Evolutionary conservation across 2,113 vertebrate species (phyloP), one percentile per base, ranked within the genome.

Genomic region (Pongo pygmaeus): DNA sequence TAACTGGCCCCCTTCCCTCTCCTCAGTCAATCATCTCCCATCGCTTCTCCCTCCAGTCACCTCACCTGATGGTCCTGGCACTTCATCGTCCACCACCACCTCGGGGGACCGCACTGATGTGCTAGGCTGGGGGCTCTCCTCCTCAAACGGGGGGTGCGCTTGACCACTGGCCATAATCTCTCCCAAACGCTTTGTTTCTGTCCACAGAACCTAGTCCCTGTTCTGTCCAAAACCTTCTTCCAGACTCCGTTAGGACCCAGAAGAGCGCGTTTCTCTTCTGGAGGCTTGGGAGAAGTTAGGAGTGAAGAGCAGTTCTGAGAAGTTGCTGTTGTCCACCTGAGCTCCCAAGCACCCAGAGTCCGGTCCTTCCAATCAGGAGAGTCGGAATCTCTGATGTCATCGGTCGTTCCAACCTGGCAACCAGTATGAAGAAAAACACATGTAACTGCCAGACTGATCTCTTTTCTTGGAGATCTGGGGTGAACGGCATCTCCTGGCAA

Each of bases 381-480:
- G 48, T 52, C 27, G 7, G 96, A 96, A 96, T 67, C 35, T 80
- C 23, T 94, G 91, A 96, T 46, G 89, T 85, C 96, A 93, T 75
- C 6, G 8, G 46, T 17, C 77, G 32, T 88, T 96, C 43, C 30
- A 85, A n/a, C 81, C 80, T 72, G 70, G 64, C 81, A 84, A 94
- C 94, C 13, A 46, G 27, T 92, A 91, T 86, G 86, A 96, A 92
- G 43, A 69, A 55, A 83, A 93, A 77, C 32, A 40, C 30, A 0
- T 1, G n/a, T 74, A 61, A 86, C 80, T 89, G 48, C 79, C 85
- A 94, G 13, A 57, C 35, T 1, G 6, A 6, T 8, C n/a, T 14
- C n/a, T 79, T 32, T 23, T 61, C 64, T 55, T 27, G 32, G 85
- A 74, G n/a, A 17, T 40, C 8, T 0, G 20, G 25, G 85, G n/a